A percentile compares a stretch with the other conserved stretches of the same genome.
These are phyloP conservation scores for Alcedo atthis DNA, from an alignment of 2,797 vertebrate genomes.

Conservation along the genomic window DNA sequence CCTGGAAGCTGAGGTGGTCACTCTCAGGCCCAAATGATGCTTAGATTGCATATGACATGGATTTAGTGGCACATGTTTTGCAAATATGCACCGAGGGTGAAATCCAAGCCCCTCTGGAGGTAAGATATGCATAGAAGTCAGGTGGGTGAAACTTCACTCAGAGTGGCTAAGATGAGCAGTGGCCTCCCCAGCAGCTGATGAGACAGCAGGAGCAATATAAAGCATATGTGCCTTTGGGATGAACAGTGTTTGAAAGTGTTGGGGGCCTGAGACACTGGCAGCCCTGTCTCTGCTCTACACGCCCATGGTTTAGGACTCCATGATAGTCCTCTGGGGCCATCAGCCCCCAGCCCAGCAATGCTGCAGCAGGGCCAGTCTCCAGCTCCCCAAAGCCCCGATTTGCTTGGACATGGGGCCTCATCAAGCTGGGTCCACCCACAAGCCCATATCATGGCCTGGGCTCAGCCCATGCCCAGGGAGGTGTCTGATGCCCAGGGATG, in stretches of 20 bases:
- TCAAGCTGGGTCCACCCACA: rapidly evolving
- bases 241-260: background rate
- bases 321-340: rapidly evolving
- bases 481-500: rapidly evolving
- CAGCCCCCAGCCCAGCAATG: rapidly evolving
- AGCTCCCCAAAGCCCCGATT: background rate
- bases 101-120: background rate
- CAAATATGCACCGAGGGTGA: background rate
- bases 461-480: background rate
- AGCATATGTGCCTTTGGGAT: background rate
- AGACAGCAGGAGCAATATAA: background rate
- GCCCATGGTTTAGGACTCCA: background rate
- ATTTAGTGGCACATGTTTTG: background rate
- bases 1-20: background rate
- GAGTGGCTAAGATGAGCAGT: rapidly evolving
- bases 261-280: background rate
- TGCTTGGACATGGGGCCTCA: background rate
- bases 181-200: rapidly evolving
- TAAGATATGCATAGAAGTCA: rapidly evolving
- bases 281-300: background rate
- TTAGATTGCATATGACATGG: background rate
- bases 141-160: background rate
- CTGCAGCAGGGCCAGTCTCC: background rate
- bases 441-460: background rate
- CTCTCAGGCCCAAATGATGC: background rate